Conservation (phyloP, 2,113 vertebrate species). For the Serinus canaria region DNA sequence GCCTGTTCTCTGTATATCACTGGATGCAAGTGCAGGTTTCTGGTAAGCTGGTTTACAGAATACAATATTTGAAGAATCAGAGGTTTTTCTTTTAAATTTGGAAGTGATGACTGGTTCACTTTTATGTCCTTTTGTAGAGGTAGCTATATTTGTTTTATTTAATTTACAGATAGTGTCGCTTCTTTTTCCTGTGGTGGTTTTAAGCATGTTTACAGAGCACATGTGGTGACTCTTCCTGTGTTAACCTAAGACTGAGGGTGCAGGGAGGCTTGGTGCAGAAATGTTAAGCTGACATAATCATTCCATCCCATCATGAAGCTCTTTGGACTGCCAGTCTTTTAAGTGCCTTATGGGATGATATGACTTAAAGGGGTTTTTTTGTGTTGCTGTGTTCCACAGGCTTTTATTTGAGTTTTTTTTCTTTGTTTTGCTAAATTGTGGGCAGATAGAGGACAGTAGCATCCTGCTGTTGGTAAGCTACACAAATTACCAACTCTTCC, state of each 20-base stretch:
- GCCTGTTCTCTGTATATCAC: background rate
- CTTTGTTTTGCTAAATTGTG: background rate
- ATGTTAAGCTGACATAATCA: background rate
- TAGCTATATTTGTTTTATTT: background rate
- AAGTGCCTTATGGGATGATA: background rate
- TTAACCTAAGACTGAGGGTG: background rate
- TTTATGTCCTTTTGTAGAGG: background rate
- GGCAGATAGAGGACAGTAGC: background rate
- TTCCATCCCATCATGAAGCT: background rate
- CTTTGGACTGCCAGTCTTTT: background rate
- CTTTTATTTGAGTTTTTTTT: background rate
- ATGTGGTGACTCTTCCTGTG: background rate
- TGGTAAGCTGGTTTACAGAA: background rate
- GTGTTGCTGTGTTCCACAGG: background rate
- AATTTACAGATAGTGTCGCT: background rate
- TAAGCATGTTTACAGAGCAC: background rate
- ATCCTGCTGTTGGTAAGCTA: background rate
- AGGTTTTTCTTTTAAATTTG: background rate
- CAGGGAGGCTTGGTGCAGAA: background rate
- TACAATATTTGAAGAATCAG: background rate
- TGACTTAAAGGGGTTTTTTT: background rate
- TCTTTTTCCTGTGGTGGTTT: background rate
- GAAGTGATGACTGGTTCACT: background rate
- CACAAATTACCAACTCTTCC: background rate
- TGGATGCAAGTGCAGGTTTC: accelerated